Percentiles rank a stretch among this genome's conserved stretches.
Conservation (phyloP, 1,140 invertebrate genomes). For the Drosophila lacertosa region DNA sequence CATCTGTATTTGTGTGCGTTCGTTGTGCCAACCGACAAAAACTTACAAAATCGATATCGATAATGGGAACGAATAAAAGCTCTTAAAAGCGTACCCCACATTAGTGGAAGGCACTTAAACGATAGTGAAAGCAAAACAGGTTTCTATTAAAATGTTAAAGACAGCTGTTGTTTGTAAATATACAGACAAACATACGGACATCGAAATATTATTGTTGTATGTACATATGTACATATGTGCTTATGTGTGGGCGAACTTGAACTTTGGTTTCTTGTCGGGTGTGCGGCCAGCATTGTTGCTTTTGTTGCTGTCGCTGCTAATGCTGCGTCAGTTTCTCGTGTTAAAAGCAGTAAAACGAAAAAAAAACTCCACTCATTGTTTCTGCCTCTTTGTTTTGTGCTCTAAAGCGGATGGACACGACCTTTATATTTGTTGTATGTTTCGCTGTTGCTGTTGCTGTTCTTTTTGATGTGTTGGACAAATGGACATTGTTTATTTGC, state of each 20-base stretch:
- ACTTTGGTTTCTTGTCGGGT: slow-evolving; percentile 39
- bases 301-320: slow-evolving; percentile 17
- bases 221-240: not conserved
- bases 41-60: slow-evolving; percentile 32
- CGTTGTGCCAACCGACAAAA: slow-evolving; percentile 36
- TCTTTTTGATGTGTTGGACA: slow-evolving; percentile 18
- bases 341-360: slow-evolving; percentile 19
- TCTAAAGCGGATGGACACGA: slow-evolving; percentile 39
- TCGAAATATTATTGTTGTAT: too few species aligned
- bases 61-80: slow-evolving; percentile 11
- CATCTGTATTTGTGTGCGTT: slow-evolving; percentile 10
- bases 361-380: slow-evolving; percentile 30
- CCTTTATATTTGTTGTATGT: slow-evolving; percentile 33
- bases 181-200: slow-evolving; percentile 1
- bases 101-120: not conserved
- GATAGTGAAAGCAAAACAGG: slow-evolving; percentile 42
- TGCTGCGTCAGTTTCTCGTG: slow-evolving; percentile 41
- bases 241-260: slow-evolving; percentile 59
- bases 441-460: slow-evolving; percentile 42
- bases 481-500: slow-evolving; percentile 70
- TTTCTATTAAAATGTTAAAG: slow-evolving; percentile 24
- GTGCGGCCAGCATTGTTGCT: slow-evolving; percentile 3
- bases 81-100: not conserved
- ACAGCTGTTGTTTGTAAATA: slow-evolving; percentile 9
- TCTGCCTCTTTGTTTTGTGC: slow-evolving; percentile 34